Evolutionary conservation across 2,888 invertebrate genomes (phyloP).

Genomic region (Phaonia tiefii): DNA sequence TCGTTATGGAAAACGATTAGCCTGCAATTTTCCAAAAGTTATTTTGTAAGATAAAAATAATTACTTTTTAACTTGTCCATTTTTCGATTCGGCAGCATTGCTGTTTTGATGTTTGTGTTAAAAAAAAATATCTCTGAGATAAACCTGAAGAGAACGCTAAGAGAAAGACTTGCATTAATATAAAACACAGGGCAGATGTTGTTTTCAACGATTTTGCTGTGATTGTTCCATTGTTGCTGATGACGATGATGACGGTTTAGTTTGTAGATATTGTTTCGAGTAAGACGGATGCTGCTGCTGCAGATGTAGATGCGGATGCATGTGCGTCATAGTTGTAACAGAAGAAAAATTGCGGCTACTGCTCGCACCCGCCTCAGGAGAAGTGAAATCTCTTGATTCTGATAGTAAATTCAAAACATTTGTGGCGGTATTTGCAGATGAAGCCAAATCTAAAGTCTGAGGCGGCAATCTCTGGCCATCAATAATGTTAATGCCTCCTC

Average conservation of each 20-base stretch:
- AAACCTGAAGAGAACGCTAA: conserved; percentile 11
- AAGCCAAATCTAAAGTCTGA: conserved; percentile 74
- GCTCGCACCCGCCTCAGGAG: conserved; percentile 51
- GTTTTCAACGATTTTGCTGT: conserved; percentile 28
- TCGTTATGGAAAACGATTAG: conserved; percentile 11
- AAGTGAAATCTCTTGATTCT: conserved; percentile 53
- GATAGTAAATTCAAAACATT: conserved; percentile 64
- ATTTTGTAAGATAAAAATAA: conserved; percentile 42
- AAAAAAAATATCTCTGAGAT: not conserved
- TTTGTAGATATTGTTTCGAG: conserved; percentile 67
- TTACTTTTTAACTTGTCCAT: conserved; percentile 42
- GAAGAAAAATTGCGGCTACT: conserved; percentile 67
- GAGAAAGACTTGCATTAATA: not conserved
- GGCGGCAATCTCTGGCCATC: conserved; percentile 73
- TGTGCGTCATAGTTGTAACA: conserved; percentile 68
- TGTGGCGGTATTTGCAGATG: conserved; percentile 76
- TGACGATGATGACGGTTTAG: conserved; percentile 18
- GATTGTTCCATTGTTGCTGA: conserved; percentile 9
- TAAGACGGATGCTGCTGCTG: conserved; percentile 69
- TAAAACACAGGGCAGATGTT: not conserved
- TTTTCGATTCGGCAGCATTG: conserved; percentile 45
- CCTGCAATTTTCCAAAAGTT: conserved; percentile 35
- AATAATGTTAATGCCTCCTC: conserved; percentile 66
- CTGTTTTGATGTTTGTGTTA: conserved; percentile 55
- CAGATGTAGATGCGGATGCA: conserved; percentile 73